Percentiles rank a stretch among this genome's conserved stretches.
These are phyloP conservation scores for Hermetia illucens DNA, from an alignment of 1,140 invertebrate genomes.

Conservation along the genomic window DNA sequence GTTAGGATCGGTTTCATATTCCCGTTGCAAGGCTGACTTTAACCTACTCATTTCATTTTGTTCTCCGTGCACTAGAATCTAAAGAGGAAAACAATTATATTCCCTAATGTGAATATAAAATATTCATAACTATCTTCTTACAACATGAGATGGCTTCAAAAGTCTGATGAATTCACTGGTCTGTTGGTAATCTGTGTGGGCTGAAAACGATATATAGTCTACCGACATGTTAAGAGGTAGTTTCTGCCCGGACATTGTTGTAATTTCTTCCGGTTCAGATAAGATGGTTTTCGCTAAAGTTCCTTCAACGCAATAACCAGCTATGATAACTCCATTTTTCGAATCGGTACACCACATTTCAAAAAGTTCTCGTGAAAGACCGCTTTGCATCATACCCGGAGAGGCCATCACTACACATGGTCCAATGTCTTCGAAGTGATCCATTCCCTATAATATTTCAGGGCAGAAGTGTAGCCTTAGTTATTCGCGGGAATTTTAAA, in stretches of 20 bases:
- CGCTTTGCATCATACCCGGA: conserved; percentile 99
- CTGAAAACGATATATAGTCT: conserved; percentile 98
- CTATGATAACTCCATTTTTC: conserved; percentile 97
- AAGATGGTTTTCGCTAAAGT: conserved; percentile 94
- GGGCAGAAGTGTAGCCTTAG: not conserved
- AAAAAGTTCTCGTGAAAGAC: conserved; percentile 92
- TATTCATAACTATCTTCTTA: too few relatives aligned
- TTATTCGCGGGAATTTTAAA: not conserved
- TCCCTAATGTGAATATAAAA: too few relatives aligned
- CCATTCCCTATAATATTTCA: conserved; percentile 64
- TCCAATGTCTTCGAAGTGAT: conserved; percentile 98
- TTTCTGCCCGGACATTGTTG: conserved; percentile 89
- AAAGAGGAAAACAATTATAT: too few relatives aligned
- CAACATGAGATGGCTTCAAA: conserved; percentile 89
- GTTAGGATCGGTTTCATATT: conserved; percentile 83
- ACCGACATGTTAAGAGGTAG: conserved; percentile 94
- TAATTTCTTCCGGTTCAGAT: conserved; percentile 96
- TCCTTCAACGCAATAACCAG: conserved; percentile 97
- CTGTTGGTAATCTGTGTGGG: conserved; percentile 98
- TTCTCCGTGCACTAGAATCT: conserved; percentile 89
- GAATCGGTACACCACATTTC: conserved; percentile 97
- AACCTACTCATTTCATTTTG: conserved; percentile 96
- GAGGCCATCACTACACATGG: conserved; percentile 99
- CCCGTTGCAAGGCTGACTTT: conserved; percentile 83
- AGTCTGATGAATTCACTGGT: conserved; percentile 94